phyloP scores from a whole-genome alignment of 2,113 vertebrate genomes.

The Steatornis caripensis region DNA sequence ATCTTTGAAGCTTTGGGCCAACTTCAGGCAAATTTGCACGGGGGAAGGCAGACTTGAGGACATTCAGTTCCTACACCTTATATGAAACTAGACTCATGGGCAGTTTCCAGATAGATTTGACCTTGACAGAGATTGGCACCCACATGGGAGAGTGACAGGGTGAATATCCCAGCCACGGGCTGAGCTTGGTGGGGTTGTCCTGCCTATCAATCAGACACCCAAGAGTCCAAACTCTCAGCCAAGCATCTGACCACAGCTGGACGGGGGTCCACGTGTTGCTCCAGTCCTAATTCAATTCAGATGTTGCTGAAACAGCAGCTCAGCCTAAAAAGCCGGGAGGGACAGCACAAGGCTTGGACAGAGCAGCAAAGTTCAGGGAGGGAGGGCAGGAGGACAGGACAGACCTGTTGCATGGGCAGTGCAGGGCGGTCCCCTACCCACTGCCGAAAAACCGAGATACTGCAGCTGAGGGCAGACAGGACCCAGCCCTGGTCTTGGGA shows the following conservation, averaged over 20 bases:
- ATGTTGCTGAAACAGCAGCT: neutral
- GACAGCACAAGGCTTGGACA: fast-evolving
- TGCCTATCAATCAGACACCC: neutral
- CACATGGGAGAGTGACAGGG: neutral
- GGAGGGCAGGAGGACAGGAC: neutral
- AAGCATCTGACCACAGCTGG: neutral
- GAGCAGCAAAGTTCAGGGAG: neutral
- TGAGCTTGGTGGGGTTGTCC: neutral
- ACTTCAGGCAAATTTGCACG: neutral
- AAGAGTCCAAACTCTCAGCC: neutral
- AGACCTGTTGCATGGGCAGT: neutral
- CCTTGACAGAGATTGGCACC: fast-evolving
- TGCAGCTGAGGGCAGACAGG: neutral
- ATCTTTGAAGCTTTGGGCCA: neutral
- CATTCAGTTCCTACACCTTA: neutral
- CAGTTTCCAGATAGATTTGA: neutral
- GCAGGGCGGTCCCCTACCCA: neutral
- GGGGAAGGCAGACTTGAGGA: neutral
- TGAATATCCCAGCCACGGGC: neutral
- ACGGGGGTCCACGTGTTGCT: neutral
- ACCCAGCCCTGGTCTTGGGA: neutral
- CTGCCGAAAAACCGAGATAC: neutral
- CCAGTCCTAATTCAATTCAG: neutral
- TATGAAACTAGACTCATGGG: neutral
- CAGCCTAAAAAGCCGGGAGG: neutral